Evolutionary conservation across 2,797 vertebrate genomes (phyloP), one percentile per base, ranked within the genome.

Genomic region (Steatocranus sp.): DNA sequence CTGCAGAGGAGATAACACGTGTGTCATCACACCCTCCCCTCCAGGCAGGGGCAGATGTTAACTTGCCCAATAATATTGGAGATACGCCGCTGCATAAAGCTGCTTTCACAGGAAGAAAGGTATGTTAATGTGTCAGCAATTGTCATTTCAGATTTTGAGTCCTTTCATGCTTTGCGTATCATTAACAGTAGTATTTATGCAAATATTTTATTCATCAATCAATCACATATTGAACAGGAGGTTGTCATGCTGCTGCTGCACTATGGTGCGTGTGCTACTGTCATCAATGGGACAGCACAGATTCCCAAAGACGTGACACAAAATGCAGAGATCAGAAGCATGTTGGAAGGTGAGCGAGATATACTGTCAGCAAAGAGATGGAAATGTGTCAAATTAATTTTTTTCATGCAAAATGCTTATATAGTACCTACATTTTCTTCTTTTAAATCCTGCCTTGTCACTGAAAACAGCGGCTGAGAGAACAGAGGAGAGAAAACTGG

Each of bases 41-140:
- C 36, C 90, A 99, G 98, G 97, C 97, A 11, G 98, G 98, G 76
- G 98, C 98, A 5, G 97, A 97, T 41, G 97, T 98, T 68, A 97
- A 98, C 81, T 93, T 99, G 83, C 95, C 97, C 79, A 99, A 99
- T 82, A 98, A 98, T 78, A 96, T 99, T 74, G 98, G 98, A 27
- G 98, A 99, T 79, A 98, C 97, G 0, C 96, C 98, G 0, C 95
- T 99, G 41, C 98, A 99, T 93, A 98, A 98, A 92, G 98, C 98
- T 38, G 97, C 98, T 88, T 99, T 98, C 94, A 99, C 98, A 1
- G 98, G 98, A 68, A 97, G 98, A 89, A 97, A 98, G 97, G 98
- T 99, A 95, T 87, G 74, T 87, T 7, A 32, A 4, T 7, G 4
- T n/a, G 1, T 23, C 41, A 4, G 23, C 12, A 49, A 23, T 50